A percentile compares a stretch with the other conserved stretches of the same genome.
Evolutionary conservation across 1,140 invertebrate genomes (phyloP).

Genomic region (Chymomyza costata): DNA sequence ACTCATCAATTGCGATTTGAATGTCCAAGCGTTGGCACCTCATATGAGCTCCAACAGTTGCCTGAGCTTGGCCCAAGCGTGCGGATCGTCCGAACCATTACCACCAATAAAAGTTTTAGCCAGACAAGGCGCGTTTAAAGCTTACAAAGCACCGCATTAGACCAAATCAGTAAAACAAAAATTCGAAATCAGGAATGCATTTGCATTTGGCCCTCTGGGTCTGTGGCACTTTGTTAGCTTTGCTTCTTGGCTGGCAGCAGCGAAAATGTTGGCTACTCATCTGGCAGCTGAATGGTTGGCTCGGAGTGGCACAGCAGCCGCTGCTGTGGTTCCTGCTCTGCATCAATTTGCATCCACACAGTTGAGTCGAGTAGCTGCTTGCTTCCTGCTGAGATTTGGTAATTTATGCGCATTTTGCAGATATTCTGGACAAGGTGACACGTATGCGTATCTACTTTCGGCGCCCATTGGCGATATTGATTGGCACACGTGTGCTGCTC

Average conservation of each 20-base stretch:
- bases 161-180: conserved; percentile 7
- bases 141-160: conserved; percentile 56
- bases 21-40: no score
- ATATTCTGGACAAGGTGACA: conserved; percentile 54
- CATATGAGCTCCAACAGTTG: no score
- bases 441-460: conserved; percentile 44
- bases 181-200: conserved; percentile 31
- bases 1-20: no score
- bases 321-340: conserved; percentile 58
- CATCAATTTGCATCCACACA: conserved; percentile 63
- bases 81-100: no score
- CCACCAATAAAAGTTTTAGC: no score
- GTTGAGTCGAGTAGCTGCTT: conserved; percentile 37
- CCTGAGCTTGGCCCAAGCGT: no score
- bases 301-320: conserved; percentile 62
- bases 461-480: conserved; percentile 49
- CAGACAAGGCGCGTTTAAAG: no score
- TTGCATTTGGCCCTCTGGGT: conserved; percentile 47
- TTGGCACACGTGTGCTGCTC: conserved; percentile 55
- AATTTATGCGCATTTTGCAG: conserved; percentile 18
- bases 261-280: conserved; percentile 69
- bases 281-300: conserved; percentile 68
- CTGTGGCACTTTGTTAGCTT: conserved; percentile 45
- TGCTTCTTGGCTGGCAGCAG: conserved; percentile 58
- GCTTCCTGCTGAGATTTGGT: no score